Base-by-base conservation (phyloP, 2,797 vertebrate genomes). In the Manis pentadactyla region DNA sequence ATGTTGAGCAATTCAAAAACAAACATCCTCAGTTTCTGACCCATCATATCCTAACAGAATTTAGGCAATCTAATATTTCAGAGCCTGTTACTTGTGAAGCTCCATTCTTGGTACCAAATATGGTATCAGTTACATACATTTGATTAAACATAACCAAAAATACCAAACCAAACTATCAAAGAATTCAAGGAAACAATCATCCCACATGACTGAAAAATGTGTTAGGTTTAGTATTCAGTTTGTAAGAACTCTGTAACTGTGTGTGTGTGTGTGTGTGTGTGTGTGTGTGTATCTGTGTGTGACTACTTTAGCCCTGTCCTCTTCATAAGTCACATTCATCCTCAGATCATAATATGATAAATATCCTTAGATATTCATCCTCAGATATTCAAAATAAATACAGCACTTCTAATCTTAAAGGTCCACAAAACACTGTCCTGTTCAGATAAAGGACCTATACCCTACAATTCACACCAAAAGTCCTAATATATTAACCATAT, bases 1-100 rank as follows among this genome's bases (percentile, higher is more conserved):
- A 23, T 42, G 29, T 69, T 93, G n/a, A 69, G 14, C 14, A 78
- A 83, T 66, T 84, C 90, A 97, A 66, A 69, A 92, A 49, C 27
- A 63, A 84, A 84, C 39, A 39, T 29, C 19, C 5, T 79, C 25
- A 39, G 68, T 64, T 74, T 85, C 37, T 96, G 19, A 89, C 4
- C 27, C 66, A 23, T 19, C 11, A 15, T 34, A 51, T 53, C 11
- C 7, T 78, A 78, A 66, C 4, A 93, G 23, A 94, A 87, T 73
- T 61, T 13, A 39, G 57, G 29, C 39, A 73, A 55, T 63, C 29
- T 14, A 68, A 3, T 14, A 25, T 49, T 90, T 82, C 71, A 49
- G 57, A 74, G n/a, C 0, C 18, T 82, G 5, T 74, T 66, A 85
- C 2, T n/a, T 75, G 12, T 83, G 83, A 84, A 84, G 57, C 4